phyloP scores from a whole-genome alignment of 1,140 invertebrate genomes.

The Apocrypta bakeri region DNA sequence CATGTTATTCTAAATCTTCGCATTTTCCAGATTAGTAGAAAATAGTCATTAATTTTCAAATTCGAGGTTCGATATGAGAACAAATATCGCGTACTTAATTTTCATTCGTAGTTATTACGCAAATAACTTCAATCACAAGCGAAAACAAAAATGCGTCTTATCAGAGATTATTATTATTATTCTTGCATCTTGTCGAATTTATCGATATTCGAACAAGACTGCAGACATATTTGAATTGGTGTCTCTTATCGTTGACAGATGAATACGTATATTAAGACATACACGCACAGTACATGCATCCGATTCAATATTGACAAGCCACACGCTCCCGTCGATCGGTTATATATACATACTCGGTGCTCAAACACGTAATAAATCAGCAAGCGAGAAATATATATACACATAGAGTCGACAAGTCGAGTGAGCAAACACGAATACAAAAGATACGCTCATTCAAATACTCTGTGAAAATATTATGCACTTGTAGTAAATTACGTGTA shows the following conservation, averaged over 20 bases:
- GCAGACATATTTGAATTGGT: neutral
- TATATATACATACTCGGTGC: neutral
- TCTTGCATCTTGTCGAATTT: neutral
- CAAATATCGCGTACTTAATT: too few species aligned
- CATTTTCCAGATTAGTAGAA: too few species aligned
- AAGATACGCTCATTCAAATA: neutral
- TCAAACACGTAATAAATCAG: slow-evolving; percentile 23
- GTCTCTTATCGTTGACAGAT: neutral
- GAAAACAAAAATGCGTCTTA: neutral
- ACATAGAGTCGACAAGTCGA: neutral
- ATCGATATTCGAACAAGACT: neutral
- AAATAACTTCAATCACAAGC: neutral
- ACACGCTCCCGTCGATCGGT: neutral
- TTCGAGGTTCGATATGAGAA: too few species aligned
- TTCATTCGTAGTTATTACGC: too few species aligned
- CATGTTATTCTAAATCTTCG: too few species aligned
- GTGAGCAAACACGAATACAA: neutral
- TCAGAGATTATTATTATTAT: neutral
- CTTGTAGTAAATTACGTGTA: neutral
- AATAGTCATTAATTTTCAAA: too few species aligned
- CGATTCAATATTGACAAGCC: slow-evolving; percentile 1
- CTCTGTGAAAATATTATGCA: neutral
- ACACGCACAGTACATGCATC: neutral
- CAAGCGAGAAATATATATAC: slow-evolving; percentile 5
- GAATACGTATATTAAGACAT: neutral